phyloP scores from a whole-genome alignment of 2,888 invertebrate species.

The Bugulina stolonifera region DNA sequence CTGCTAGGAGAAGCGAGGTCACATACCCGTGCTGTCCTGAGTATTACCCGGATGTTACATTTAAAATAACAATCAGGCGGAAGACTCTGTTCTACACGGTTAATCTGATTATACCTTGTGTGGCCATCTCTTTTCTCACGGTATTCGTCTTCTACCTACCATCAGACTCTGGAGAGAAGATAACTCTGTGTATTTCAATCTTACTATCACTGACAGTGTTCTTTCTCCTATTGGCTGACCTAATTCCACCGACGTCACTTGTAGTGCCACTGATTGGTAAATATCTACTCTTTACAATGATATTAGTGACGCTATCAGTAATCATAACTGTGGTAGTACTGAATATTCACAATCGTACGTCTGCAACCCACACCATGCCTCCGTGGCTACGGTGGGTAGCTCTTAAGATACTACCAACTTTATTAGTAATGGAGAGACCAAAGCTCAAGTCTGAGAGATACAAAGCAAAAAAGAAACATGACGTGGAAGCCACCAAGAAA shows the following conservation, averaged over 20 bases:
- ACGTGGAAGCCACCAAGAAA: background rate
- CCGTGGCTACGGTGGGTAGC: conserved; percentile 94
- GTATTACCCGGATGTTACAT: conserved; percentile 90
- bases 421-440: conserved; percentile 68
- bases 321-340: conserved; percentile 67
- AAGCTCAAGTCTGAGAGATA: background rate
- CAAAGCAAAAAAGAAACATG: background rate
- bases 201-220: conserved; percentile 97
- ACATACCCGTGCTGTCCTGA: conserved; percentile 87
- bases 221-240: conserved; percentile 88
- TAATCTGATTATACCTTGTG: conserved; percentile 61
- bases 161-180: conserved; percentile 96
- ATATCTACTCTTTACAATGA: conserved; percentile 61
- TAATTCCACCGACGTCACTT: conserved; percentile 95
- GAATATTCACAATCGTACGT: conserved; percentile 76
- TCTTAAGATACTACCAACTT: conserved; percentile 85
- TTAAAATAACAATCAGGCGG: conserved; percentile 88
- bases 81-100: conserved; percentile 90
- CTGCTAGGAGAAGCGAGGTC: conserved; percentile 49
- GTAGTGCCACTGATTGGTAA: conserved; percentile 64
- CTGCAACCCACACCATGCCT: conserved; percentile 96
- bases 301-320: conserved; percentile 54
- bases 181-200: conserved; percentile 96
- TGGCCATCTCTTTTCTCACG: conserved; percentile 89
- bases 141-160: conserved; percentile 95